Evolutionary conservation across 2,797 vertebrate species (phyloP).

Genomic region (Coendou prehensilis): DNA sequence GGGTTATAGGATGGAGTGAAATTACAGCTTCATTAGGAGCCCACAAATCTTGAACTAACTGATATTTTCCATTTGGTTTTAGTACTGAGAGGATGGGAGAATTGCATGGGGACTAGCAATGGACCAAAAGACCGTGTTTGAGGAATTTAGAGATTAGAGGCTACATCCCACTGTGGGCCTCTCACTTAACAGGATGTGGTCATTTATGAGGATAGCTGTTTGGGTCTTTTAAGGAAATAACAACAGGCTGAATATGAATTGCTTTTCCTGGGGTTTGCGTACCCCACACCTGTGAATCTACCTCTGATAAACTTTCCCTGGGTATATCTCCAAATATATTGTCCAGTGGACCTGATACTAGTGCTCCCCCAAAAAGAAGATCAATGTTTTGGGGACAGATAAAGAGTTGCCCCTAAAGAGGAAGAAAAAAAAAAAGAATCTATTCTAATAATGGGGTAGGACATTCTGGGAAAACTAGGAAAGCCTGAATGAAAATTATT

Average conservation of each 20-base stretch:
- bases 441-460: not conserved
- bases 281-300: not conserved
- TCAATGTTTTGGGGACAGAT: not conserved
- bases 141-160: not conserved
- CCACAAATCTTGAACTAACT: not conserved
- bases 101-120: not conserved
- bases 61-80: not conserved
- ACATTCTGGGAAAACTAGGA: not conserved
- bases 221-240: not conserved
- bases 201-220: not conserved
- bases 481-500: not conserved
- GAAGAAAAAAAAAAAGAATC: not conserved
- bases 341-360: not conserved
- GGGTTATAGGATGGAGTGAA: not conserved
- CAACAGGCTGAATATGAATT: not conserved
- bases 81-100: not conserved
- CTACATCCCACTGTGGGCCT: too few species aligned
- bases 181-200: not conserved
- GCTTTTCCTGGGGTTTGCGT: not conserved
- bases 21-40: not conserved
- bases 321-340: not conserved
- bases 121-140: not conserved
- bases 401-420: not conserved
- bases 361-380: not conserved
- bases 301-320: not conserved